Evolutionary conservation across 2,113 vertebrate species (phyloP), one percentile per base, ranked within the genome.

Genomic region (Xenopus tropicalis): DNA sequence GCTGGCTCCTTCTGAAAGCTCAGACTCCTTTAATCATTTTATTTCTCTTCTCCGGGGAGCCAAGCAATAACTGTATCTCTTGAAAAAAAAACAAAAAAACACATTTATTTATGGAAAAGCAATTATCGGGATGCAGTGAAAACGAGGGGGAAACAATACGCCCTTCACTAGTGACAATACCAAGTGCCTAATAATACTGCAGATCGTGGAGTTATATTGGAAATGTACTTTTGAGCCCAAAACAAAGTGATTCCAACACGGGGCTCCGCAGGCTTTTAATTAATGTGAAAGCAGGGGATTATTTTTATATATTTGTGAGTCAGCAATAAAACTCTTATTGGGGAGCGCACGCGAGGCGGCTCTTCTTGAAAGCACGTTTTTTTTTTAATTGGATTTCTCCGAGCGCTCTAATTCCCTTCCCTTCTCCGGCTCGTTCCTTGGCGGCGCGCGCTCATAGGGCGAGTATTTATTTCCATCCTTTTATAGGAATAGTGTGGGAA

Each of bases 401-500:
- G 3, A 54, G 52, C 16, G 4, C 52, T 54, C n/a, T 54, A 54
- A 54, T 54, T 54, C 52, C 4, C 19, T 54, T 54, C 52, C 52
- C 1, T n/a, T 14, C 52, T n/a, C 19, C 19, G 17, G 52, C 19
- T 54, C n/a, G n/a, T 54, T 54, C n/a, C 19, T 54, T 54, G 52
- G 52, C 52, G 46, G 4, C 16, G 7, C 46, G 25, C 16, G 37
- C n/a, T 72, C 42, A 16, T 29, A 19, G 44, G 14, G 10, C 5
- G n/a, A 43, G 16, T 42, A 23, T 74, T 74, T 74, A 61, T 68
- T 44, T 61, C 29, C 24, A 46, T 61, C 48, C n/a, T 54, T 64
- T 63, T 42, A 54, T 17, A 72, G 59, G 23, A 58, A 66, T 66
- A 66, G 63, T 61, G 72, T 67, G 71, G 71, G 54, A 74, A 74